Base-by-base conservation (phyloP, 2,888 invertebrate genomes). In the Lacanobia oleracea region DNA sequence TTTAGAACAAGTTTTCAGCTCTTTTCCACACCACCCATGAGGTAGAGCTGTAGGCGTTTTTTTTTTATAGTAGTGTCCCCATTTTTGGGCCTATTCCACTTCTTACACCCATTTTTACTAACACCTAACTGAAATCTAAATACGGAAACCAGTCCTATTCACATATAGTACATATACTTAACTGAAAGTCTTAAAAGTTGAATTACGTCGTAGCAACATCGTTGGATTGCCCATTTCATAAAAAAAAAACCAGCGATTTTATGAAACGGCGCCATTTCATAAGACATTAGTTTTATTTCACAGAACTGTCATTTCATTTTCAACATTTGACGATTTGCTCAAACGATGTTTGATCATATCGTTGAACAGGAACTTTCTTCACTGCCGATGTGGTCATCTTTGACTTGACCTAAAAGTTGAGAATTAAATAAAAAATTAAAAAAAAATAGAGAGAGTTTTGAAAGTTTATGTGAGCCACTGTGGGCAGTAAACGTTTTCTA, bases 1-100 rank as follows among this genome's bases (percentile, higher is more conserved):
- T 69, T 45, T 66, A 0, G 67, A 54, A 69, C 33, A 9, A 45
- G 21, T 67, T 54, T 16, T 2, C 45, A 67, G 68, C 54, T 56
- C 68, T n/a, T 69, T 69, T 69, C 69, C 69, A 40, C 69, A 67
- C 68, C 69, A 69, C 69, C 69, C 54, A 27, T 8, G 69, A 69
- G 68, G 68, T 69, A 69, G 48, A 68, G 54, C 69, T 68, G 54
- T 23, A n/a, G 54, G 69, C 48, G 69, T 54, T 68, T 69, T 69
- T 68, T n/a, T 69, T 68, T 69, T 69, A 37, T 23, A 68, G 69
- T 68, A 68, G 69, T 69, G 1, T 69, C 69, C 69, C 37, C 37
- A 4, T 54, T 16, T 18, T 1, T 9, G 4, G 68, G 68, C 69
- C 69, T 62, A 62, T 1, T 62, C 62, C 62, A 62, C 62, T 27